Base-by-base conservation (phyloP, 2,797 vertebrate species). In the Falco cherrug region DNA sequence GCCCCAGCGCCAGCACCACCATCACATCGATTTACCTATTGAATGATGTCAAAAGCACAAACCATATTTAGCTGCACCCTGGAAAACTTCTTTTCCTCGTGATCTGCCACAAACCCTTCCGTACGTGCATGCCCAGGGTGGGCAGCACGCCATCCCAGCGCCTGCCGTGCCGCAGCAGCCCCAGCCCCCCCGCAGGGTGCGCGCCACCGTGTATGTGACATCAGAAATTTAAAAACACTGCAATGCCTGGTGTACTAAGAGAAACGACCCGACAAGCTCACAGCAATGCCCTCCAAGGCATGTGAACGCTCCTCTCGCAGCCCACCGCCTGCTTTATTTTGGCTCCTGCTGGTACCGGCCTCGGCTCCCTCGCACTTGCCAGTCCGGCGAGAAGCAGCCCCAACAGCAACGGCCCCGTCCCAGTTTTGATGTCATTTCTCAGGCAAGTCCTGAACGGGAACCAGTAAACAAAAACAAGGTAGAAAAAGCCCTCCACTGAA, bases 251-350 rank as follows among this genome's bases (percentile, higher is more conserved):
- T 5, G 11, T 4, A 8, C 28, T 2, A 13, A n/a, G 67, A 20
- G 22, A 47, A 93, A 56, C 0, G 0, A 53, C 10, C 33, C 74
- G 17, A 2, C 63, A 50, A 10, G 5, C 67, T 50, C 35, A 7
- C 9, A 8, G 45, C 4, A 7, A 24, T 0, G 7, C 15, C n/a
- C 19, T 2, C 28, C 56, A 16, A 26, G 0, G 0, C 6, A 2
- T 10, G 4, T 17, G 35, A 14, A 7, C 43, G 65, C 35, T 39
- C 12, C 61, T 45, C 59, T 26, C 9, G 24, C 20, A 31, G 47
- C 51, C 18, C 68, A 8, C 15, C 9, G 0, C 0, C 0, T 12
- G 33, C 45, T 57, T 82, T 14, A 17, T 22, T 8, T 1, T 22
- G 6, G 1, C 51, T 73, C 3, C 20, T 24, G 35, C 71, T 33